Base-by-base conservation (phyloP, 2,113 vertebrate species). In the Microcebus murinus region DNA sequence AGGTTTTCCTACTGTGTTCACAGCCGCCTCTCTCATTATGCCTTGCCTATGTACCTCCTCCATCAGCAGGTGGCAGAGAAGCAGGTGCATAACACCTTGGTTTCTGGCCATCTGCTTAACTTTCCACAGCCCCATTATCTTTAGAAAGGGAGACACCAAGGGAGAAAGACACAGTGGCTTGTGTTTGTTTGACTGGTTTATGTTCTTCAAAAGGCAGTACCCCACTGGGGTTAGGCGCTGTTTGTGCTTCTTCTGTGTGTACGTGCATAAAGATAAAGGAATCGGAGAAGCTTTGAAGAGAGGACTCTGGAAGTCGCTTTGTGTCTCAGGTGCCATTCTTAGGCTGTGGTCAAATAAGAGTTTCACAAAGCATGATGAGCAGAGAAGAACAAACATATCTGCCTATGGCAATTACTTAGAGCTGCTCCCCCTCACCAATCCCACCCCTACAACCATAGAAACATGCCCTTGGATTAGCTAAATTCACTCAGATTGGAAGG, bases 21-120 rank as follows among this genome's bases (percentile, higher is more conserved):
- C 2, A 50, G 13, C 5, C 36, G 9, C 0, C 0, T 67, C 21
- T n/a, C 1, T 0, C 25, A 6, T 48, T 80, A 29, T 5, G 0
- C 3, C 6, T 84, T 93, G 52, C 31, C 55, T 83, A 2, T 88
- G 50, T 25, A 59, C 45, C 55, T 68, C 29, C 9, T n/a, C 59
- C 9, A 42, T 65, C 45, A 73, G 27, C 92, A 89, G 21, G 50
- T 11, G 55, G 17, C 36, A 74, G 79, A 88, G 57, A 79, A 92
- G 42, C 80, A 61, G 42, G 57, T 80, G 12, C 65, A 18, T 34
- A 36, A 59, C 67, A 76, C 57, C n/a, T 80, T 48, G 65, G 57
- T 68, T 48, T 81, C 84, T 82, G n/a, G n/a, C 0, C 27, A 9
- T 82, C 57, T 85, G 50, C 82, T 88, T 73, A 82, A 34, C 55